A percentile compares a stretch with the other conserved stretches of the same genome.
Evolutionary conservation across 2,797 vertebrate species (phyloP).

Genomic region (Anas flavirostris): DNA sequence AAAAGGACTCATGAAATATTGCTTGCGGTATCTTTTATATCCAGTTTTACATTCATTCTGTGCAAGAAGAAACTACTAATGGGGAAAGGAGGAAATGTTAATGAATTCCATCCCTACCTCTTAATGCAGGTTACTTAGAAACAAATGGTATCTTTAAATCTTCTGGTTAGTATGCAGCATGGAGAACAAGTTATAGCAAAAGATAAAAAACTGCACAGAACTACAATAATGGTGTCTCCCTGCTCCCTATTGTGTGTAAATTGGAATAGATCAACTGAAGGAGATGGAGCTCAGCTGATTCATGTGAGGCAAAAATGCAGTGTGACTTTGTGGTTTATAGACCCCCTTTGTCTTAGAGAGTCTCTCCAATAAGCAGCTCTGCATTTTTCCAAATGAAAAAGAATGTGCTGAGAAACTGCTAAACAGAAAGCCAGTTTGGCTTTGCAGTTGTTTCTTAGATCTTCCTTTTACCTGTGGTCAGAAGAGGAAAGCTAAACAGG

Average conservation of each 20-base stretch:
- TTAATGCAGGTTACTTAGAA: conserved; percentile 21
- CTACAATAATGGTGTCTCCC: background rate
- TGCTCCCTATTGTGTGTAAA: background rate
- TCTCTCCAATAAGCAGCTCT: conserved; percentile 4
- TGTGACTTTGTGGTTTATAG: background rate
- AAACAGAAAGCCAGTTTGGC: background rate
- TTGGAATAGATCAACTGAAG: background rate
- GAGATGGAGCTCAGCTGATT: background rate
- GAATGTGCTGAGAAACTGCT: background rate
- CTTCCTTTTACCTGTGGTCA: background rate
- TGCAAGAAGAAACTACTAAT: conserved; percentile 39
- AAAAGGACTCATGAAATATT: conserved; percentile 30
- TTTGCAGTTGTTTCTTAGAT: background rate
- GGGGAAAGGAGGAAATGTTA: conserved; percentile 49
- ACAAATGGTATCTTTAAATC: conserved; percentile 25
- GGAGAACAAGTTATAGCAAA: conserved; percentile 11
- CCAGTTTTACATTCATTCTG: conserved; percentile 14
- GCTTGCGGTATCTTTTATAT: conserved; percentile 18
- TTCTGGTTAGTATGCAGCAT: background rate
- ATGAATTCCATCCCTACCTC: background rate
- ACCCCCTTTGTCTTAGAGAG: background rate
- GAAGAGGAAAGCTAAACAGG: conserved; percentile 4
- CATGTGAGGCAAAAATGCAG: background rate
- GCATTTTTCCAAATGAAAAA: conserved; percentile 41
- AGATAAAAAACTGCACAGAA: background rate